Evolutionary conservation across 2,888 invertebrate genomes (phyloP), one percentile per base, ranked within the genome.

Genomic region (Heliconius sara): DNA sequence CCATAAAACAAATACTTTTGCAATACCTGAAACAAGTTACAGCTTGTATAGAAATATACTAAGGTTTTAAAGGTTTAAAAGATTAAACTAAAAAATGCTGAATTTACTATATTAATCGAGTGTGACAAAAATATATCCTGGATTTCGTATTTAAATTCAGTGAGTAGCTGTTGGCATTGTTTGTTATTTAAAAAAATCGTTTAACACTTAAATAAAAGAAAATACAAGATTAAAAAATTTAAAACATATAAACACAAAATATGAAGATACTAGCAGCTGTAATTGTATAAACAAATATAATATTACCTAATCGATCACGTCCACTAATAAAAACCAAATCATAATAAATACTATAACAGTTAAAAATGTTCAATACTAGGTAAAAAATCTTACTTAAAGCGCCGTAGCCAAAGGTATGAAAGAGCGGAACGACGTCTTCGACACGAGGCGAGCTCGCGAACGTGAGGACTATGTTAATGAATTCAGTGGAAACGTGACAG

Each of bases 361-460:
- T 78, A 70, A 73, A 73, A 52, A 78, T 77, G 19, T 73, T 34
- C 66, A 73, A 78, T 73, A 73, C 27, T 39, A 63, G n/a, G 27
- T 39, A 79, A 80, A 77, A 65, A 75, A 65, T 72, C 93, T 92
- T 88, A 95, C 95, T 92, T 86, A 95, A 89, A 85, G 89, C 87
- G 79, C 94, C 94, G 86, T 94, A 95, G 81, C 94, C 95, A 85
- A 93, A 92, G 83, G 92, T 93, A 84, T 95, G 95, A 81, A 95
- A 92, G 87, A 94, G 90, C 84, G 94, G 94, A 81, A 95, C 94
- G 82, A 94, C 92, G 83, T 94, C 91, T 87, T 95, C 94, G 70
- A 95, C 91, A 85, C 89, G 89, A 84, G 95, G 94, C 82, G 94
- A 92, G 87, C 91, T 90, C 60, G 90, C 87, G 86, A 94, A 89